Evolutionary conservation across 2,888 invertebrate species (phyloP), one percentile per base, ranked within the genome.

Genomic region (Spisula subtruncata): DNA sequence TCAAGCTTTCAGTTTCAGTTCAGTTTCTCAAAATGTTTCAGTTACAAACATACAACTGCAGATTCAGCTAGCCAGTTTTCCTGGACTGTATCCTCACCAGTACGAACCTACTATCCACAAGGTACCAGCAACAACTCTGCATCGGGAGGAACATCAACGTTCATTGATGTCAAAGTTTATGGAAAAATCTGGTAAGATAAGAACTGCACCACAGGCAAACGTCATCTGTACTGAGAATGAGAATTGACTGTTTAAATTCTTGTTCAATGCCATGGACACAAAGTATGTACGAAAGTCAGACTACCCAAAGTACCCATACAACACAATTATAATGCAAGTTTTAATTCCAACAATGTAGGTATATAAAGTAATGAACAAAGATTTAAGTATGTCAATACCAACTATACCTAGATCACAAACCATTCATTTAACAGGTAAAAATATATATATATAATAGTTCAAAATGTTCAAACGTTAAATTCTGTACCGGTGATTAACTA

Each of bases 401-500:
- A 32, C 80, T 80, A 85, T 54, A 79, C 80, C 80, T 85, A 85
- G 32, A 18, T 85, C 80, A 80, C 41, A 80, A 85, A 85, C 54
- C 85, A 85, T 66, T 66, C 75, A n/a, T 29, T 75, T 75, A 75
- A 75, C 35, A 75, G 75, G 35, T 35, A 75, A 79, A 56, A n/a
- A n/a, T n/a, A 85, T 85, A 56, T 80, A 85, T 85, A 85, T 54
- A 85, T 54, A 85, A 80, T 85, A 85, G 85, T 85, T 80, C 54
- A 85, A 85, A 85, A 85, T 80, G 56, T 80, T 85, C 80, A 85
- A 85, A 85, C 85, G n/a, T 35, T 85, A 32, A 85, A 60, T 35
- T 88, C 83, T 83, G 87, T 88, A 88, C 87, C 87, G n/a, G 87
- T 83, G 87, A 18, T 83, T 56, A 51, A 83, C 87, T 83, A 88